Percentiles rank a stretch among this genome's conserved stretches.
phyloP scores from a whole-genome alignment of 2,888 invertebrate species.

The Seira musarum region DNA sequence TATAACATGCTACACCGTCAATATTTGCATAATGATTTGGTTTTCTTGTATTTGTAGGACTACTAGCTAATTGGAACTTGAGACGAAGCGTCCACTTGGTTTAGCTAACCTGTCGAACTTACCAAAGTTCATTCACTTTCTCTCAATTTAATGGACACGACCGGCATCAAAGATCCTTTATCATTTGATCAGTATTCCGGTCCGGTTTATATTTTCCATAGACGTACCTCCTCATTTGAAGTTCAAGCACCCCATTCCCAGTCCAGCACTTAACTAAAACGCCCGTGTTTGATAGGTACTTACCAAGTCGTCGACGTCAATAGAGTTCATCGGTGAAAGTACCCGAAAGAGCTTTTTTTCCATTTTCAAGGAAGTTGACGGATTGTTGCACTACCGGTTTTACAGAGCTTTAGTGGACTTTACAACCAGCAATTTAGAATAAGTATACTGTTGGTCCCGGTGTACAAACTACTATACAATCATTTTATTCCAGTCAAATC shows the following conservation, averaged over 20 bases:
- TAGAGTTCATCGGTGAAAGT: constrained; percentile 8
- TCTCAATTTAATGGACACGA: constrained; percentile 8
- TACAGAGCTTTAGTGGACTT: neutral
- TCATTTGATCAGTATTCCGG: constrained; percentile 5
- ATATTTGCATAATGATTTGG: neutral
- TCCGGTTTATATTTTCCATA: constrained; percentile 24
- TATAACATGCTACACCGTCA: constrained; percentile 1
- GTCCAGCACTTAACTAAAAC: neutral
- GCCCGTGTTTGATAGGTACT: neutral
- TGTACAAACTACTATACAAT: too few species aligned
- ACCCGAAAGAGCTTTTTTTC: constrained; percentile 10
- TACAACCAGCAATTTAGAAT: constrained; percentile 11
- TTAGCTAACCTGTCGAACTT: constrained; percentile 8
- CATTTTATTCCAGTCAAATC: too few species aligned
- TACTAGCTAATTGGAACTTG: too few species aligned
- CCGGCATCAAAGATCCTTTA: constrained; percentile 1
- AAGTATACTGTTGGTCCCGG: neutral
- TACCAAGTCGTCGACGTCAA: neutral
- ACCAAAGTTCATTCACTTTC: constrained; percentile 50
- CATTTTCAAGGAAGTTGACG: neutral
- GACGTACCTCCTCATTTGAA: neutral
- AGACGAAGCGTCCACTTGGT: too few species aligned
- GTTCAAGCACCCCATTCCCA: constrained; percentile 6
- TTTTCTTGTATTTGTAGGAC: too few species aligned
- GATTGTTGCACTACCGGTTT: constrained; percentile 17